Evolutionary conservation across 2,888 invertebrate genomes (phyloP).

Genomic region (Anodontia alba): DNA sequence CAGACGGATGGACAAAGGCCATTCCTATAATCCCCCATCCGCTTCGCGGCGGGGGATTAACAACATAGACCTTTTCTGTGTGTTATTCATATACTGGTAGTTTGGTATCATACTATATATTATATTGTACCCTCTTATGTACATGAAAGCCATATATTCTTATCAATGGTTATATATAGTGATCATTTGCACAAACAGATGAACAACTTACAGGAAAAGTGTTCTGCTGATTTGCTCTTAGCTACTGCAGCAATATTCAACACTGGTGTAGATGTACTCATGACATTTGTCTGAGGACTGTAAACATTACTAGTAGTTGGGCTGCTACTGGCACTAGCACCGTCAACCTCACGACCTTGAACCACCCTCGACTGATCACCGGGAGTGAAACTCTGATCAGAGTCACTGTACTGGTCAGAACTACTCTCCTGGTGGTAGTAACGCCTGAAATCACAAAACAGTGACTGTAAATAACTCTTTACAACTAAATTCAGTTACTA

Average conservation of each 20-base stretch:
- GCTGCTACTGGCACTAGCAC: conserved; percentile 79
- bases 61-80: too few species aligned
- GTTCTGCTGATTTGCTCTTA: conserved; percentile 67
- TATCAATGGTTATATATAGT: too few species aligned
- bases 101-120: too few species aligned
- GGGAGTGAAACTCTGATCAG: conserved; percentile 71
- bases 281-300: conserved; percentile 63
- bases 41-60: too few species aligned
- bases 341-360: conserved; percentile 73
- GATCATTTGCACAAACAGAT: too few species aligned
- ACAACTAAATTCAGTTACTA: neutral
- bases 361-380: conserved; percentile 49
- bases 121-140: too few species aligned
- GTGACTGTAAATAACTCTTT: too few species aligned
- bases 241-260: conserved; percentile 43
- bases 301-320: conserved; percentile 69
- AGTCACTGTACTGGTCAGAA: conserved; percentile 78
- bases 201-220: conserved; percentile 65
- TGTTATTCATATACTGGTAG: too few species aligned
- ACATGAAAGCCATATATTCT: too few species aligned
- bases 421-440: conserved; percentile 73
- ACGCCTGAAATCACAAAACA: conserved; percentile 37
- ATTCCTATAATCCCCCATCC: too few species aligned
- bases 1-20: too few species aligned
- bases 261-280: conserved; percentile 34